These are phyloP conservation scores for Tridacna crocea DNA, from an alignment of 2,888 invertebrate species.

Conservation along the genomic window DNA sequence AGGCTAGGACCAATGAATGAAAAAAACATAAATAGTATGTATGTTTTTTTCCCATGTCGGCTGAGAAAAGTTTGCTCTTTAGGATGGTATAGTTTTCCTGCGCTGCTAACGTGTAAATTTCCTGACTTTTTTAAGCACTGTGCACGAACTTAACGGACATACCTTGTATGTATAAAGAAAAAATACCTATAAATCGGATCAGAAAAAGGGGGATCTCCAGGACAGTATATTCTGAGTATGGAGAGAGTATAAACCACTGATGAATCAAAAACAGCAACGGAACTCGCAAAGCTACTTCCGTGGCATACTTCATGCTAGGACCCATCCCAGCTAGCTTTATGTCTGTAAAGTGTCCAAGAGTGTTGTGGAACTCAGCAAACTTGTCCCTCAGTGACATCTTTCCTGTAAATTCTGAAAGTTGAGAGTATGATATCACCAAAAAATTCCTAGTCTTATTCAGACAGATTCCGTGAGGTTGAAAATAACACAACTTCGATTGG, in stretches of 20 bases:
- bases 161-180: neutral
- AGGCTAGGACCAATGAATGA: too few species aligned
- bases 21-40: too few species aligned
- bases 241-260: constrained; percentile 3
- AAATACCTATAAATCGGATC: neutral
- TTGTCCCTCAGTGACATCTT: neutral
- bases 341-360: neutral
- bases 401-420: neutral
- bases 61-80: too few species aligned
- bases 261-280: constrained; percentile 5
- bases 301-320: neutral
- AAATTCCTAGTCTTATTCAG: too few species aligned
- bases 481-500: too few species aligned
- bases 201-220: neutral
- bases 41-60: too few species aligned
- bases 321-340: neutral
- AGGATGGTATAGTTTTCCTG: too few species aligned
- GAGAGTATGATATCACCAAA: too few species aligned
- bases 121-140: too few species aligned
- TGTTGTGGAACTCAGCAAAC: neutral
- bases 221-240: neutral
- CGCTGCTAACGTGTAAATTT: too few species aligned
- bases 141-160: too few species aligned
- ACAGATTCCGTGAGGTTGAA: too few species aligned
- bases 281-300: neutral